These are phyloP conservation scores for Erethizon dorsatum DNA, from an alignment of 2,797 vertebrate genomes.

Conservation along the genomic window DNA sequence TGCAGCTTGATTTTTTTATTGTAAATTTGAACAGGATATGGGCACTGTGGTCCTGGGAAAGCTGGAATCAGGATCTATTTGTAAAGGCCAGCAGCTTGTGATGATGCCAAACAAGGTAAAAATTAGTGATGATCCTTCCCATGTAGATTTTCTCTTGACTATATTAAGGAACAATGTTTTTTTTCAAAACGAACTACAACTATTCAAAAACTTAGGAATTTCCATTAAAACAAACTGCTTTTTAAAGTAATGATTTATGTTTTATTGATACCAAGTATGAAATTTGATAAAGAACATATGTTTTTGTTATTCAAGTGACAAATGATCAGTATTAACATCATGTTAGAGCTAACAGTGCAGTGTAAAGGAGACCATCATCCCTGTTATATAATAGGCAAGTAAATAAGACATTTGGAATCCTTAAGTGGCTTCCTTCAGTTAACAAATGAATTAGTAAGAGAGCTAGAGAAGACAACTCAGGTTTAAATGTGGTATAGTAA, in stretches of 20 bases:
- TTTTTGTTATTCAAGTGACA: background rate
- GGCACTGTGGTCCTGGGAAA: constrained; percentile 98
- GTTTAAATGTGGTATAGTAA: background rate
- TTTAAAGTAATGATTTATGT: background rate
- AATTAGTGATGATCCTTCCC: background rate
- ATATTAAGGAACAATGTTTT: background rate
- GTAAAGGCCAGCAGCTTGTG: constrained; percentile 98
- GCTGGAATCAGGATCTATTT: constrained; percentile 97
- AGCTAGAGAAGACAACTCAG: constrained; percentile 22
- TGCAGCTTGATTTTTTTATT: constrained; percentile 14
- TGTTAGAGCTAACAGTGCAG: background rate
- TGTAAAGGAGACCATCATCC: background rate
- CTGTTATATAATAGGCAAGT: background rate
- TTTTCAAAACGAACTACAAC: background rate
- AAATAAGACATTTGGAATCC: background rate
- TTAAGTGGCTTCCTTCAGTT: background rate
- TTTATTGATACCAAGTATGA: constrained; percentile 8
- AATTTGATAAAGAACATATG: background rate
- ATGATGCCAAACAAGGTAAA: constrained; percentile 99
- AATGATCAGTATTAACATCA: background rate
- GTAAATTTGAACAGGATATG: constrained; percentile 94
- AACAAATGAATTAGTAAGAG: background rate
- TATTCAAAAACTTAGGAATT: constrained; percentile 7
- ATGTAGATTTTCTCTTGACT: background rate
- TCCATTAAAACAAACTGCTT: constrained; percentile 43